Base-by-base conservation (phyloP, 2,888 invertebrate species). In the Cataglyphis livida region DNA sequence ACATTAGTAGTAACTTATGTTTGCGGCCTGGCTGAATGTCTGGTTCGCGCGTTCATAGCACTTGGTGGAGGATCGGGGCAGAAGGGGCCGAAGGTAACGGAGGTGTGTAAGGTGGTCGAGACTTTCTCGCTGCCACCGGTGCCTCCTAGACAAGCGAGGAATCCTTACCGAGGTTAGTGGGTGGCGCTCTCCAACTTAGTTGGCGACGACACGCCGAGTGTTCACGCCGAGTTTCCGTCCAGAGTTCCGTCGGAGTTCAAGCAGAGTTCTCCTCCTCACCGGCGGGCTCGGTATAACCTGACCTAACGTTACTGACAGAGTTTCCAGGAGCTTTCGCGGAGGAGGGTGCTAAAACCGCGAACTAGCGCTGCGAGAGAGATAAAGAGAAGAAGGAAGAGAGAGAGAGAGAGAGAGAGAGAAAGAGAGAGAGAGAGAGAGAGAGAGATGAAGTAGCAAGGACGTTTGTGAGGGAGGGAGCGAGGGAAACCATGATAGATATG, bases 1-100 rank as follows among this genome's bases (percentile, higher is more conserved):
- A 94, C 94, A 94, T 94, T 94, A 94, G 92, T 91, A 91, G 93
- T 93, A 94, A 94, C 92, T 94, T 94, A 94, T 94, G 93, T 94
- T 90, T 92, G 93, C 88, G 92, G 93, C 90, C 90, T 91, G 91
- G 91, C 88, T 88, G 87, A 87, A 91, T 91, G 91, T 87, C 90
- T 89, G 86, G 76, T 82, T 65, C 86, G 85, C 85, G 85, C 86
- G 88, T 90, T 90, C 87, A 89, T 89, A 87, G 87, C 81, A 87
- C 90, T 89, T 90, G 89, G 76, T 89, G 83, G 73, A 86, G 70
- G 62, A 62, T 75, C 71, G 57, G 54, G 65, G 28, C 28, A 28
- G 28, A 28, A 28, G 28, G 28, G 28, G 68, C 75, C 84, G 82
- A 83, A 84, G 90, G 82, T 87, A 87, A 76, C 51, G 83, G 78